phyloP scores from a whole-genome alignment of 2,888 invertebrate genomes.

The Melitaea athalia region DNA sequence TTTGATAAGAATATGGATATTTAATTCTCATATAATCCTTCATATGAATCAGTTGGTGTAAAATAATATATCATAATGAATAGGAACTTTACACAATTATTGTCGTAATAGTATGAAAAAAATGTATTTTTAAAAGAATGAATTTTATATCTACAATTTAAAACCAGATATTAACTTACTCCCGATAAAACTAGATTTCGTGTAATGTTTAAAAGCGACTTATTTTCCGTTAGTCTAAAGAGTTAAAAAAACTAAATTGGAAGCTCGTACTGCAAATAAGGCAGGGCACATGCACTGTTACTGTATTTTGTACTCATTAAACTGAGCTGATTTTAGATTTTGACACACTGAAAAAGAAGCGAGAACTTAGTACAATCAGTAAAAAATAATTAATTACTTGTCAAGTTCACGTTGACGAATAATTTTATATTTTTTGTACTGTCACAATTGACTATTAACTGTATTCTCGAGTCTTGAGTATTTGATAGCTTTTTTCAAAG shows the following conservation, averaged over 20 bases:
- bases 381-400: neutral
- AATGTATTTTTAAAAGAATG: neutral
- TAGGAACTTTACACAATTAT: neutral
- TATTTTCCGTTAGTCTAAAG: slow-evolving; percentile 11
- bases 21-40: neutral
- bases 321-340: slow-evolving; percentile 55
- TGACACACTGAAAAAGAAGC: slow-evolving; percentile 1
- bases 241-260: slow-evolving; percentile 41
- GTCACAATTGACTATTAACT: too few relatives aligned
- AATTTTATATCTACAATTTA: neutral
- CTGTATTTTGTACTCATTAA: slow-evolving; percentile 65
- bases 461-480: too few relatives aligned
- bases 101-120: neutral
- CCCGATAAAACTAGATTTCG: neutral
- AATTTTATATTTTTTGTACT: too few relatives aligned
- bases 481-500: too few relatives aligned
- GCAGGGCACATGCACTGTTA: slow-evolving; percentile 51
- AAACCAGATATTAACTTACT: neutral
- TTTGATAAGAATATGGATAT: neutral
- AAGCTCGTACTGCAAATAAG: slow-evolving; percentile 50
- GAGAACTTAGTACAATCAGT: neutral
- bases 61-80: neutral
- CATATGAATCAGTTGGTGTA: neutral
- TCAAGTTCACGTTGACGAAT: too few relatives aligned
- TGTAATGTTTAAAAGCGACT: slow-evolving; percentile 10